Conservation (phyloP, 2,797 vertebrate genomes). For the Argya squamiceps region DNA sequence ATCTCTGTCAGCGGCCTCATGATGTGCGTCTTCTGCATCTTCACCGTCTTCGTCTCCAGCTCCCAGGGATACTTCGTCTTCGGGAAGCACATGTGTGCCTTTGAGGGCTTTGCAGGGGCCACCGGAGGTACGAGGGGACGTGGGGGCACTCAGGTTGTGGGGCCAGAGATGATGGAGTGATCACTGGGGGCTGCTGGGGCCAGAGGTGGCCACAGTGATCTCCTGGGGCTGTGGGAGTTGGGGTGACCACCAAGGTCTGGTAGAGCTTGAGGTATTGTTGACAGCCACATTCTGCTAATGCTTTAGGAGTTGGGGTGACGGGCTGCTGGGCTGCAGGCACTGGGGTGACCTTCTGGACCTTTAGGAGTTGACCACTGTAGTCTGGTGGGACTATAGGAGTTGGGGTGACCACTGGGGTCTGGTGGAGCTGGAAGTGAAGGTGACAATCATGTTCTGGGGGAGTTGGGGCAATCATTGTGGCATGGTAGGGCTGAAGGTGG, state of each 20-base stretch:
- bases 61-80: constrained; percentile 80
- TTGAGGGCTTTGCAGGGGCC: constrained; percentile 75
- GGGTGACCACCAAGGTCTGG: not conserved
- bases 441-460: not conserved
- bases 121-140: constrained; percentile 53
- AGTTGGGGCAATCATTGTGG: not conserved
- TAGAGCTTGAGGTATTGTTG: not conserved
- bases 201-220: not conserved
- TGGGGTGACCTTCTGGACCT: not conserved
- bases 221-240: not conserved
- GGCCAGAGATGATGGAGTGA: rapidly evolving
- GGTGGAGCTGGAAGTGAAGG: not conserved
- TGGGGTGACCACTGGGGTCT: not conserved
- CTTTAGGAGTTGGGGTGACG: not conserved
- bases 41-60: constrained; percentile 78
- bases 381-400: not conserved
- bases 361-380: not conserved
- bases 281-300: not conserved
- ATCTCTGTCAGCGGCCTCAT: constrained; percentile 79
- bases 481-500: not conserved
- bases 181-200: no score
- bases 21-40: constrained; percentile 78
- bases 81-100: constrained; percentile 68
- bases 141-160: not conserved
- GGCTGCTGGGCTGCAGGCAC: not conserved